Evolutionary conservation across 2,888 invertebrate species (phyloP).

Genomic region (Protodeltote pygarga): DNA sequence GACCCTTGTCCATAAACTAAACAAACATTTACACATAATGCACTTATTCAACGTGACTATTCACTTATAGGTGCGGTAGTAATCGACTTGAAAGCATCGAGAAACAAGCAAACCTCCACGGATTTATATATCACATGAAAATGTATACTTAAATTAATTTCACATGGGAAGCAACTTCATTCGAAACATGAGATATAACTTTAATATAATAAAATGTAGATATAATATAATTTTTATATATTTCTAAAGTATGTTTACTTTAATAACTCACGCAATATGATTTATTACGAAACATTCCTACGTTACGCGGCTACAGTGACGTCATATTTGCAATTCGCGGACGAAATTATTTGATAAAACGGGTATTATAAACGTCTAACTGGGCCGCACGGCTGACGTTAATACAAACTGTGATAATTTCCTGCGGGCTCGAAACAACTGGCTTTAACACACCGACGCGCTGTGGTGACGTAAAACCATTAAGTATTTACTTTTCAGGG

Average conservation of each 20-base stretch:
- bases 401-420: conserved; percentile 50
- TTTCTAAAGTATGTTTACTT: conserved; percentile 10
- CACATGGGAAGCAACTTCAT: conserved; percentile 17
- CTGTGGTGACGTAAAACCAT: conserved; percentile 24
- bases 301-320: conserved; percentile 21
- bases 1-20: conserved; percentile 6
- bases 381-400: conserved; percentile 27
- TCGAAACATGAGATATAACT: conserved; percentile 11
- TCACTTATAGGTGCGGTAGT: conserved; percentile 14
- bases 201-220: conserved; percentile 21
- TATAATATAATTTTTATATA: conserved; percentile 16
- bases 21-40: conserved; percentile 4
- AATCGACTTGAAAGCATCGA: conserved; percentile 35
- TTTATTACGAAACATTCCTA: conserved; percentile 27
- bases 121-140: not conserved
- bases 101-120: conserved; percentile 4
- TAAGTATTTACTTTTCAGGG: conserved; percentile 28
- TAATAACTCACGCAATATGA: conserved; percentile 24
- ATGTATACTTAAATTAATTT: conserved; percentile 14
- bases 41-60: conserved; percentile 20
- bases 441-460: conserved; percentile 29
- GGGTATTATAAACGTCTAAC: not conserved
- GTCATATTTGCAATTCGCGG: conserved; percentile 24
- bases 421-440: conserved; percentile 39
- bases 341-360: conserved; percentile 14